A percentile compares a stretch with the other conserved stretches of the same genome.
phyloP scores from a whole-genome alignment of 2,113 vertebrate species.

The Barbus barbus region DNA sequence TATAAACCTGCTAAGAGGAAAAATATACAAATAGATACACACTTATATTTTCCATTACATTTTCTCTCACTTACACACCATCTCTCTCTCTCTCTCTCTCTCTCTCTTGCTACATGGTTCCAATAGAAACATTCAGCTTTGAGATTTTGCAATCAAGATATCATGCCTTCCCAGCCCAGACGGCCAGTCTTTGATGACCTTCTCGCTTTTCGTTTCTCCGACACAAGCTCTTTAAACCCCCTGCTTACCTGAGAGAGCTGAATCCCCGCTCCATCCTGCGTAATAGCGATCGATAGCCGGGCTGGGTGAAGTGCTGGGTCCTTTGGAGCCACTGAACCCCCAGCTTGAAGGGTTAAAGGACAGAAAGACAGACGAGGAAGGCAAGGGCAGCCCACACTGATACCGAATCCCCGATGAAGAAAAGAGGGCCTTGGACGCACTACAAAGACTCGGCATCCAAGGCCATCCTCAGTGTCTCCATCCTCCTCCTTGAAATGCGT shows the following conservation, averaged over 20 bases:
- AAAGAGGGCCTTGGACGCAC: conserved; percentile 35
- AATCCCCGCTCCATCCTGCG: conserved; percentile 46
- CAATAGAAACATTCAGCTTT: conserved; percentile 14
- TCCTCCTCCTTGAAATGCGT: conserved; percentile 8
- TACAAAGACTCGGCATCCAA: conserved; percentile 54
- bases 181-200: conserved; percentile 62
- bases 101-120: neutral
- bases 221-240: conserved; percentile 64
- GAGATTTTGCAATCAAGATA: conserved; percentile 36
- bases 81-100: neutral
- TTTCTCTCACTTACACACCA: neutral
- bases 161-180: conserved; percentile 47
- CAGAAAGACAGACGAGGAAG: conserved; percentile 44
- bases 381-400: conserved; percentile 55
- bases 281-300: conserved; percentile 66
- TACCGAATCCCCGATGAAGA: conserved; percentile 66
- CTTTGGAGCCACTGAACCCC: conserved; percentile 69
- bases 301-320: conserved; percentile 53
- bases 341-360: conserved; percentile 71
- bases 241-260: conserved; percentile 52
- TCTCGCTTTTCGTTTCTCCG: conserved; percentile 44
- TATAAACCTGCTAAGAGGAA: neutral
- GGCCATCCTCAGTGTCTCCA: conserved; percentile 40
- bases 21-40: neutral
- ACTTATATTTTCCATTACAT: neutral